Conservation (phyloP, 2,113 vertebrate genomes). For the Cyanistes caeruleus region DNA sequence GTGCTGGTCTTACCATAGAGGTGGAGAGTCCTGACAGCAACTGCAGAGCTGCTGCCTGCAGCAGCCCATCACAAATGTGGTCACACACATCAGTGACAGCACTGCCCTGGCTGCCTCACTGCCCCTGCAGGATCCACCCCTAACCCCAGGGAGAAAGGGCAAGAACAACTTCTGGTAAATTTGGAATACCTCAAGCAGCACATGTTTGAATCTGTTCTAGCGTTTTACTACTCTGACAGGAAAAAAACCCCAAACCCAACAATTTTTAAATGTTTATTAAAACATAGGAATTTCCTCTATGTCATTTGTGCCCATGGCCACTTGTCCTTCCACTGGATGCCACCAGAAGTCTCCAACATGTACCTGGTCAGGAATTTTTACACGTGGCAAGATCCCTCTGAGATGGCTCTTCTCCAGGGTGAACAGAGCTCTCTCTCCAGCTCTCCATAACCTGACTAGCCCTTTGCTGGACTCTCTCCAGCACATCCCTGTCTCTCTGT, state of each 20-base stretch:
- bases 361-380: not conserved
- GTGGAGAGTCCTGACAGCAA: not conserved
- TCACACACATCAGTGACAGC: not conserved
- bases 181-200: not conserved
- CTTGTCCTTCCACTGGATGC: not conserved
- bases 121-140: not conserved
- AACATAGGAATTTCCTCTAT: not conserved
- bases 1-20: not conserved
- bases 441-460: not conserved
- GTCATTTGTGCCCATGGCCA: not conserved
- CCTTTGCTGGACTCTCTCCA: not conserved
- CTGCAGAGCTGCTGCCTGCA: not conserved
- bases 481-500: not conserved
- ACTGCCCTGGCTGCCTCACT: not conserved
- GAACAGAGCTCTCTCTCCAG: not conserved
- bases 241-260: not conserved
- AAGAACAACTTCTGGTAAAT: not conserved
- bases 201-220: not conserved
- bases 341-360: not conserved
- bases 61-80: fast-evolving
- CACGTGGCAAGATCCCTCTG: not conserved
- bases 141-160: not conserved
- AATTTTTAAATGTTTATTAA: not conserved
- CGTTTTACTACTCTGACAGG: not conserved
- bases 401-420: not conserved